Evolutionary conservation across 1,140 invertebrate species (phyloP), one percentile per base, ranked within the genome.

Genomic region (Eupeodes corollae): DNA sequence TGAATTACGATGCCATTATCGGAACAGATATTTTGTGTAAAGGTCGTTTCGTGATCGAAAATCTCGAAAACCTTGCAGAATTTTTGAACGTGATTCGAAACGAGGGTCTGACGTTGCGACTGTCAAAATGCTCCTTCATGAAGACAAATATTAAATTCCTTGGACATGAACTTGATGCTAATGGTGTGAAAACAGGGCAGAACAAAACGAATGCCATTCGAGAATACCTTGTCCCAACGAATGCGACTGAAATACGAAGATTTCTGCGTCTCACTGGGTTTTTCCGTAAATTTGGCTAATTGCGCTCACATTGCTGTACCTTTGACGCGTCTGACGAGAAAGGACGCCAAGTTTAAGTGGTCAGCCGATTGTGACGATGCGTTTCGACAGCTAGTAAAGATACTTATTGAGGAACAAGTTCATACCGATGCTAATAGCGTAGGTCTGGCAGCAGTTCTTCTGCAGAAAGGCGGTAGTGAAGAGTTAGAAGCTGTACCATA

Each of bases 401-500:
- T 40, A 32, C 32, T 63, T 26, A 56, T 34, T 21, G 46, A 46
- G 26, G 49, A 53, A 44, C 58, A 55, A 9, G 53, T 63, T 6
- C 62, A 67, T 46, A 59, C 53, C 35, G 62, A 65, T 31, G 58
- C 60, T 2, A 57, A 55, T 45, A 46, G 43, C 1, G 16, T 37
- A 1, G 61, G 59, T n/a, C 56, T 53, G 19, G 60, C 60, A 13
- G 52, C 57, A 11, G 46, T 65, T 5, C 44, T 70, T 32, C 40
- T 68, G 13, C 65, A 70, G 50, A 50, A 48, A 50, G 45, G 51
- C 21, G 56, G 67, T 48, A 47, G 48, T 54, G 42, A 44, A 14
- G 50, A 51, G 34, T 43, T 54, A 21, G 59, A 63, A 52, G 67
- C 57, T 9, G 52, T 74, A 6, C 56, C 59, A 11, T 75, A 70